Conservation (phyloP, 2,113 vertebrate species). For the Cathartes aura region DNA sequence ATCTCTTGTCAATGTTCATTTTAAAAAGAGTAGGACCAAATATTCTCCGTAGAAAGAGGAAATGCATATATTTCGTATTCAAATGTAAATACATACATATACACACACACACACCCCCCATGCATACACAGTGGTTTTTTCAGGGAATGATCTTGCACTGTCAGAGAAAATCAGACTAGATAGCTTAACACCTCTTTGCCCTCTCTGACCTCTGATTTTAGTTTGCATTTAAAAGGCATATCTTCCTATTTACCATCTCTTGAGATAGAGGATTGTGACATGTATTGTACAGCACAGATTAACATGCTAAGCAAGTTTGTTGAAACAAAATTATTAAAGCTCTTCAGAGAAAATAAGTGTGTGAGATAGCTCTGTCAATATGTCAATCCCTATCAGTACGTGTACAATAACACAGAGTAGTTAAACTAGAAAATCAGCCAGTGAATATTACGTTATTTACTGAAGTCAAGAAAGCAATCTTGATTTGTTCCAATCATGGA, state of each 20-base stretch:
- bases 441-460: background rate
- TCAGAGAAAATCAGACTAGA: background rate
- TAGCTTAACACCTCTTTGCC: background rate
- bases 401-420: background rate
- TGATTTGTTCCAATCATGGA: background rate
- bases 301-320: background rate
- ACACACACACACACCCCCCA: too few relatives aligned
- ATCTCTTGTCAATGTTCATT: background rate
- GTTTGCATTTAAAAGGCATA: background rate
- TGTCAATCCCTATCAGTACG: background rate
- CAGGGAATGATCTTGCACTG: background rate
- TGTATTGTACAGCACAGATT: background rate
- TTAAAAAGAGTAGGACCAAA: background rate
- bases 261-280: background rate
- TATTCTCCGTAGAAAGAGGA: background rate
- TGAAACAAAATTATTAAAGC: background rate
- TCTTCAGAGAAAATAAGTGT: background rate
- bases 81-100: background rate
- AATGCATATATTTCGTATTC: background rate
- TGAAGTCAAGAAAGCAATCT: background rate
- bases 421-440: background rate
- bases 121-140: background rate
- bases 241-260: background rate
- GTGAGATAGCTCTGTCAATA: background rate
- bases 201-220: background rate